phyloP scores from a whole-genome alignment of 2,888 invertebrate species.

The Drosophila ustulata region DNA sequence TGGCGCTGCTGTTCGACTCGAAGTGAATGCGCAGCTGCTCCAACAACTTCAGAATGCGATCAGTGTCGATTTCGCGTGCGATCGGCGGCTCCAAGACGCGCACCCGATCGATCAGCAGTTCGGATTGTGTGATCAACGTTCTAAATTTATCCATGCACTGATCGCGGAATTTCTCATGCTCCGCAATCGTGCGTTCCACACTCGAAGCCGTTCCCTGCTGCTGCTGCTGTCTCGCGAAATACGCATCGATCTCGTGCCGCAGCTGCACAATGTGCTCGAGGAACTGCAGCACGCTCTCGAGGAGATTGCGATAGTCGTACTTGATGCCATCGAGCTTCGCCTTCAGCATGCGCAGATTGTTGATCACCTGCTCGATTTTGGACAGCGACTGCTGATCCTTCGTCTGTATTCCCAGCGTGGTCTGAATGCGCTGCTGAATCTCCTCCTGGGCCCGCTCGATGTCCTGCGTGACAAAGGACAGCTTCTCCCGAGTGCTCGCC shows the following conservation, averaged over 20 bases:
- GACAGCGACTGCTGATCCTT: slow-evolving; percentile 86
- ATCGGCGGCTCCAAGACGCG: slow-evolving; percentile 89
- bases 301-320: slow-evolving; percentile 89
- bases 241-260: slow-evolving; percentile 87
- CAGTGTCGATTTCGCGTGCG: slow-evolving; percentile 89
- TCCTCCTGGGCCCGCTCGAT: slow-evolving; percentile 88
- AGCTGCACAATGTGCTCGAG: slow-evolving; percentile 89
- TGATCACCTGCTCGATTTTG: slow-evolving; percentile 88
- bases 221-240: slow-evolving; percentile 84
- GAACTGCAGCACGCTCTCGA: slow-evolving; percentile 90
- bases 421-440: slow-evolving; percentile 89
- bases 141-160: slow-evolving; percentile 89
- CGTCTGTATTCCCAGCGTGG: slow-evolving; percentile 88
- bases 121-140: slow-evolving; percentile 89
- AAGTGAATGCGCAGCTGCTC: slow-evolving; percentile 88
- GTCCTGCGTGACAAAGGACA: slow-evolving; percentile 87
- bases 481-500: slow-evolving; percentile 87
- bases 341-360: slow-evolving; percentile 88
- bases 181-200: slow-evolving; percentile 87
- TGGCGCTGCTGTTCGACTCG: slow-evolving; percentile 88
- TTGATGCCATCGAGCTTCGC: slow-evolving; percentile 89
- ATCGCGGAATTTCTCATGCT: slow-evolving; percentile 89
- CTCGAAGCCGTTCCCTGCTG: slow-evolving; percentile 29
- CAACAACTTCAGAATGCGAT: slow-evolving; percentile 88
- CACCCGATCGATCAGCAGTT: slow-evolving; percentile 89